These are phyloP conservation scores for Steromphala cineraria DNA, from an alignment of 2,888 invertebrate species.

Conservation along the genomic window DNA sequence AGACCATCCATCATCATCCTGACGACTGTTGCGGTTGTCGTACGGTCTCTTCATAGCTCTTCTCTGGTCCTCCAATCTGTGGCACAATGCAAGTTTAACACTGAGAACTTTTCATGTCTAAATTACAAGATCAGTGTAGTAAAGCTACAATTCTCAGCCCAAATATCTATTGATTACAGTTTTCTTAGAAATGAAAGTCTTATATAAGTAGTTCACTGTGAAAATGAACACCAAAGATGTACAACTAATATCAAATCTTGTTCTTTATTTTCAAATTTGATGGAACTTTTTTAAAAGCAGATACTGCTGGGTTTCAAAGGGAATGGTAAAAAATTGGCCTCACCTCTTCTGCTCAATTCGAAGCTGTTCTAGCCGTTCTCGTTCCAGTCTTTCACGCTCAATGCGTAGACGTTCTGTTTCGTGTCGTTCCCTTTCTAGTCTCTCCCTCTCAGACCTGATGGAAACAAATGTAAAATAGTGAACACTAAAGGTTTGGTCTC, in stretches of 20 bases:
- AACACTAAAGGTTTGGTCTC: no score
- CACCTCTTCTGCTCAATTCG: conserved; percentile 64
- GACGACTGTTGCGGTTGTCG: conserved; percentile 45
- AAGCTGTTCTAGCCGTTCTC: conserved; percentile 64
- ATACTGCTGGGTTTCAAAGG: no score
- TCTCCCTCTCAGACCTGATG: conserved; percentile 69
- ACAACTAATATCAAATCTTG: no score
- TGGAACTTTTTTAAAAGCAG: no score
- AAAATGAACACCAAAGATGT: no score
- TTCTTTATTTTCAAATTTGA: no score
- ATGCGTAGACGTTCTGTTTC: conserved; percentile 76
- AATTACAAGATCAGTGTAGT: no score
- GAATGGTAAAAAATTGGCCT: background rate
- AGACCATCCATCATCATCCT: conserved; percentile 37
- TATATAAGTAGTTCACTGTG: no score
- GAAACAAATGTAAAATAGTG: background rate
- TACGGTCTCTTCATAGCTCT: conserved; percentile 59
- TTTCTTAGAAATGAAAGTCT: no score
- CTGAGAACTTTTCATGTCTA: background rate
- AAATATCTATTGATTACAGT: no score
- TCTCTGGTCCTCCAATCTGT: conserved; percentile 53
- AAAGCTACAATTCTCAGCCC: no score
- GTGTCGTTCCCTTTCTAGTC: conserved; percentile 64
- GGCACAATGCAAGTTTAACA: background rate
- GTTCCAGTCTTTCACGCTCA: conserved; percentile 78